Percentiles rank a stretch among this genome's conserved stretches.
These are phyloP conservation scores for Marisa cornuarietis DNA, from an alignment of 1,140 invertebrate genomes.

Conservation along the genomic window DNA sequence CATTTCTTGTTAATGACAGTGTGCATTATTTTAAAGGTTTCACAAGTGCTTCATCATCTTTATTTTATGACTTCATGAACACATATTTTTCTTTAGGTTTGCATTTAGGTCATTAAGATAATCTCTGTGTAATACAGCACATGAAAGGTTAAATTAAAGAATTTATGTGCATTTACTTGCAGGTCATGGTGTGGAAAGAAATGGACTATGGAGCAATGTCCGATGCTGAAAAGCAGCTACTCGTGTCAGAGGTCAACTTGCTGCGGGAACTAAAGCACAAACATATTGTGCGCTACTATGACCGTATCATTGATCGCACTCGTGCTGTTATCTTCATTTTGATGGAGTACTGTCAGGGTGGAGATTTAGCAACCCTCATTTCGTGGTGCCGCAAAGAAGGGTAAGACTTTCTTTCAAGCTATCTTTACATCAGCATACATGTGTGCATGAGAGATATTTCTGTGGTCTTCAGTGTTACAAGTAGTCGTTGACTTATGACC, in stretches of 20 bases:
- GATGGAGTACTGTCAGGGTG: slow-evolving; percentile 65
- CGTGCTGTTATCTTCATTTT: slow-evolving; percentile 61
- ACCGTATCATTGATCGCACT: slow-evolving; percentile 62
- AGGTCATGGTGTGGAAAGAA: slow-evolving; percentile 65
- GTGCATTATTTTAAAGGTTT: too few species aligned
- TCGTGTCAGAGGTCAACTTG: slow-evolving; percentile 65
- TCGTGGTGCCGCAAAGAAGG: slow-evolving; percentile 52
- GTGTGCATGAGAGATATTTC: background rate
- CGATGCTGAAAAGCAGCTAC: slow-evolving; percentile 63
- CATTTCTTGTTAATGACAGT: too few species aligned
- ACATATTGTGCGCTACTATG: slow-evolving; percentile 63
- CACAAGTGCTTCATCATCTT: too few species aligned
- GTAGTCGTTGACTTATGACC: too few species aligned
- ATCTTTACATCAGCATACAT: background rate
- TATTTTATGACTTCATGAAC: too few species aligned
- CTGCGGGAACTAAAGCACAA: slow-evolving; percentile 61
- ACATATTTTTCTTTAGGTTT: too few species aligned
- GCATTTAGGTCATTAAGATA: background rate
- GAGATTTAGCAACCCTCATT: slow-evolving; percentile 60
- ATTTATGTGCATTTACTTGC: background rate
- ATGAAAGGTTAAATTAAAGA: background rate
- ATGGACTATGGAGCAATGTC: slow-evolving; percentile 64
- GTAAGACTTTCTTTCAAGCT: slow-evolving; percentile 41
- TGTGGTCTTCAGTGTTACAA: too few species aligned
- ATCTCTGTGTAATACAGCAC: background rate